Conservation (phyloP, 2,797 vertebrate species). For the Cirrhinus mrigala region DNA sequence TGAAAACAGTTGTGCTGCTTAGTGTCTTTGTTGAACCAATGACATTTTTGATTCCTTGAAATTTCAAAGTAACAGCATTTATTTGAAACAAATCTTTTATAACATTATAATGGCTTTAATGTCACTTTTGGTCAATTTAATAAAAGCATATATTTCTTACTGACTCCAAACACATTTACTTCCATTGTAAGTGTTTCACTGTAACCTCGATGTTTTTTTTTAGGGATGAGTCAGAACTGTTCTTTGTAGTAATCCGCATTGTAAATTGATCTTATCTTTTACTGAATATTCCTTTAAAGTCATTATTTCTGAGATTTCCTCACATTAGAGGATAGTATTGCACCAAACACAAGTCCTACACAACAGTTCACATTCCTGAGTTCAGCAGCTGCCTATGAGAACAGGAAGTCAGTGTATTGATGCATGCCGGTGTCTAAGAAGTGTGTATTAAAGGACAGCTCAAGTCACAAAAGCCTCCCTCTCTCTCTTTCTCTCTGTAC, state of each 20-base stretch:
- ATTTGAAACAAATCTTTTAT: not conserved
- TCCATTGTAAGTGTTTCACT: not conserved
- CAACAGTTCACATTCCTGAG: constrained; percentile 58
- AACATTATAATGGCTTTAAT: not conserved
- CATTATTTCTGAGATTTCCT: not conserved
- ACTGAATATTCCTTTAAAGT: not conserved
- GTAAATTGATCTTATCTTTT: not conserved
- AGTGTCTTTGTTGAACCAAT: not conserved
- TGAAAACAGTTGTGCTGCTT: not conserved
- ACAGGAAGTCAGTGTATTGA: constrained; percentile 72
- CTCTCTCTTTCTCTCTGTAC: constrained; percentile 66
- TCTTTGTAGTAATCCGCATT: not conserved
- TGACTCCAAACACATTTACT: not conserved
- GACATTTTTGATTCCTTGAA: too few species aligned
- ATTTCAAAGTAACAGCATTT: not conserved
- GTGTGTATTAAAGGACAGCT: constrained; percentile 71
- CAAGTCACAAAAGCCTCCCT: constrained; percentile 71
- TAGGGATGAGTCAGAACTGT: not conserved
- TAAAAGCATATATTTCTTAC: not conserved
- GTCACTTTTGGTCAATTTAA: not conserved
- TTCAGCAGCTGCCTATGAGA: constrained; percentile 52
- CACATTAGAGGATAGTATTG: not conserved
- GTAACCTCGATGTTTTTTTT: not conserved
- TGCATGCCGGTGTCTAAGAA: constrained; percentile 69
- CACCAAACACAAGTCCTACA: constrained; percentile 43